Evolutionary conservation across 2,888 invertebrate species (phyloP), one percentile per base, ranked within the genome.

Genomic region (Dolomedes plantarius): DNA sequence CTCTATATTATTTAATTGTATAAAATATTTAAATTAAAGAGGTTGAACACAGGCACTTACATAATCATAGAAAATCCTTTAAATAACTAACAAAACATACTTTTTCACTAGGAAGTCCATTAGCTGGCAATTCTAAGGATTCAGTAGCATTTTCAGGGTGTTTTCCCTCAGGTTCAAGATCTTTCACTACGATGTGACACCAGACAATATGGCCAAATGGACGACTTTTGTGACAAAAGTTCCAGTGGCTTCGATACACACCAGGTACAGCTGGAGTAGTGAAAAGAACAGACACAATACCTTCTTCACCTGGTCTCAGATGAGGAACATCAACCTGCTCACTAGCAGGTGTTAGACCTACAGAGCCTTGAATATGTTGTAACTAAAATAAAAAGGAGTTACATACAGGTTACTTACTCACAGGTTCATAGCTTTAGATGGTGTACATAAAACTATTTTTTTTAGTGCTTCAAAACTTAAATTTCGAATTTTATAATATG

Each of bases 181-280:
- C 50, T 41, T 88, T 89, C 5, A 91, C 91, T 46, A 89, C 72
- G 67, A 91, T 90, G 41, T 89, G 90, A 88, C 91, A 91, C 90
- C 91, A 91, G 31, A 91, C 89, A 56, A 90, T 88, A 86, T 90
- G 90, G n/a, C 91, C 91, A 89, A 91, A 91, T 13, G 89, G 89
- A 56, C 89, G 88, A 36, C 90, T 90, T 86, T 89, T 87, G 85
- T 90, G 90, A 56, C 88, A 88, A 82, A 91, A 89, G 50, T 90
- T 90, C 91, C 91, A 91, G 87, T 91, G 90, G 87, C 91, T 90
- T 88, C 91, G 90, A 87, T 91, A 91, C 13, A 69, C 41, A n/a
- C 88, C 88, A 29, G 89, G 88, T 1, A 39, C 88, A 82, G 29
- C 88, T 75, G n/a, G 91, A 13, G 90, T 90, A 13, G 89, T 88